Conservation (phyloP, 2,888 invertebrate genomes). For the Latheticus oryzae region DNA sequence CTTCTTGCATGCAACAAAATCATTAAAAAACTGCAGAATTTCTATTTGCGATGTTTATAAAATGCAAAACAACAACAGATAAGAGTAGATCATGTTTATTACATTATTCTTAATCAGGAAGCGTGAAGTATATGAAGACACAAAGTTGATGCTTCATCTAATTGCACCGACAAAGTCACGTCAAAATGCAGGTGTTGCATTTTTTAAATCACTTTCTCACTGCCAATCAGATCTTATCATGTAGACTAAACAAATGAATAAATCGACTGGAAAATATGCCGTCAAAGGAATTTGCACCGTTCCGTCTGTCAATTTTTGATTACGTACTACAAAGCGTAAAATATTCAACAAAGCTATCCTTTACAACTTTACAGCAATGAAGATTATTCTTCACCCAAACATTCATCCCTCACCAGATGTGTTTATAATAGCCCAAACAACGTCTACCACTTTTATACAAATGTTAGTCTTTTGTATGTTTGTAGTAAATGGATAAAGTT, state of each 20-base stretch:
- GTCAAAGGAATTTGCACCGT: no score
- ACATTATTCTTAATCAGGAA: slow-evolving; percentile 50
- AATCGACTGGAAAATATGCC: slow-evolving; percentile 1
- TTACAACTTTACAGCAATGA: no score
- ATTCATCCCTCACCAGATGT: not conserved
- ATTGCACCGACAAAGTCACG: slow-evolving; percentile 2
- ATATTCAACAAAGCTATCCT: no score
- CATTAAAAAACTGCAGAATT: slow-evolving; percentile 50
- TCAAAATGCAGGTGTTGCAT: not conserved
- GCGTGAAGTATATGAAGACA: slow-evolving; percentile 43
- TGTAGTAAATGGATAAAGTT: no score
- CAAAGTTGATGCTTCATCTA: not conserved
- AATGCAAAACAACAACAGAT: slow-evolving; percentile 48
- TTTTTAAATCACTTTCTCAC: slow-evolving; percentile 10
- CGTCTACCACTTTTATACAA: no score
- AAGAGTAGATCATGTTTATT: slow-evolving; percentile 47
- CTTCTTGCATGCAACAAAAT: slow-evolving; percentile 47
- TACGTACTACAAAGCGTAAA: no score
- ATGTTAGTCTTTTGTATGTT: no score
- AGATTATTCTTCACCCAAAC: no score
- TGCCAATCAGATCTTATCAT: slow-evolving; percentile 1
- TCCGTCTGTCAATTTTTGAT: no score
- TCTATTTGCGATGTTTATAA: slow-evolving; percentile 46
- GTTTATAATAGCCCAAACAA: not conserved
- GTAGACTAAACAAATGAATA: slow-evolving; percentile 29